Percentiles rank a stretch among this genome's conserved stretches.
phyloP scores from a whole-genome alignment of 2,888 invertebrate species.

The Lepidonotus clava region DNA sequence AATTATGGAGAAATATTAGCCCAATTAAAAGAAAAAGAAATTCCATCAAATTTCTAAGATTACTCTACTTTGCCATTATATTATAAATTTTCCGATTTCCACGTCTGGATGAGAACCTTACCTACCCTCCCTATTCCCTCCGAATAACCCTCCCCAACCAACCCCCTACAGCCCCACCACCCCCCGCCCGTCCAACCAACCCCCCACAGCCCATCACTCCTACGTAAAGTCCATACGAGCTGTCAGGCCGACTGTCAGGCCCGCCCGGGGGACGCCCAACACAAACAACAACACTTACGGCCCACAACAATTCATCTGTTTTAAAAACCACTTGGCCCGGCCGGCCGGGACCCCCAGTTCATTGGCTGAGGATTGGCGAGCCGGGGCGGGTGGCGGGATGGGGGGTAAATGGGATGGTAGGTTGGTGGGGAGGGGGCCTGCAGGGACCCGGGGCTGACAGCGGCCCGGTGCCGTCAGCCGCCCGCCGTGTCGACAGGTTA shows the following conservation, averaged over 20 bases:
- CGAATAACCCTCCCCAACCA: neutral
- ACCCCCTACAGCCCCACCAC: neutral
- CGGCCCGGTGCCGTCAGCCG: neutral
- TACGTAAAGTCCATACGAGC: constrained; percentile 41
- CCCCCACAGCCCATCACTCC: constrained; percentile 49
- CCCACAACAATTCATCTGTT: constrained; percentile 53
- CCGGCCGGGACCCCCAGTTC: constrained; percentile 27
- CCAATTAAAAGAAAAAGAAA: no score
- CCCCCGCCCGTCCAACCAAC: neutral
- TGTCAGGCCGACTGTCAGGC: constrained; percentile 5
- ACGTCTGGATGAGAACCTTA: neutral
- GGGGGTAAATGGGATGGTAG: no score
- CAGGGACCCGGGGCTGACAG: neutral
- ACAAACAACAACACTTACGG: constrained; percentile 53
- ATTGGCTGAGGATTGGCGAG: constrained; percentile 26
- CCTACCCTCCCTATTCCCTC: neutral
- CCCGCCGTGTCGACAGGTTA: constrained; percentile 38
- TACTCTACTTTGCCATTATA: no score
- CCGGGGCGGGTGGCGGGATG: neutral
- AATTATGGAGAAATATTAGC: no score
- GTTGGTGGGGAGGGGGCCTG: no score
- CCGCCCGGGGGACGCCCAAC: constrained; percentile 34
- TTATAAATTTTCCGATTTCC: no score
- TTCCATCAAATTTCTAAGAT: no score
- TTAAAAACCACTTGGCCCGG: constrained; percentile 46